A percentile compares a stretch with the other conserved stretches of the same genome.
phyloP scores from a whole-genome alignment of 2,888 invertebrate genomes.

The Luperina nickerlii region DNA sequence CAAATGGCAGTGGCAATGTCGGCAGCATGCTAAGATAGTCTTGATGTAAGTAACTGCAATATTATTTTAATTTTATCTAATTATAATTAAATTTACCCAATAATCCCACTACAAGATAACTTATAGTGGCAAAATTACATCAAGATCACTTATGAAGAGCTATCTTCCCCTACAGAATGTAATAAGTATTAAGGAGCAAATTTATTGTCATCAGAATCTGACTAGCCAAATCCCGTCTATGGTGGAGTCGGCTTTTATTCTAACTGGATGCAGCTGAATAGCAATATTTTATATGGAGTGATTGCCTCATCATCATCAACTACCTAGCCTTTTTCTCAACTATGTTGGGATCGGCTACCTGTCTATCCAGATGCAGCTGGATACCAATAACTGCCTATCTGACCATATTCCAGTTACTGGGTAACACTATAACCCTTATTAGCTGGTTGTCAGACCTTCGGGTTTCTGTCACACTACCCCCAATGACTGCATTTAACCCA shows the following conservation, averaged over 20 bases:
- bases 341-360: no score
- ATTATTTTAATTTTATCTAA: neutral
- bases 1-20: neutral
- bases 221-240: neutral
- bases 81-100: neutral
- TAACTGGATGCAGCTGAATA: neutral
- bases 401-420: no score
- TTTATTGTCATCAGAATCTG: neutral
- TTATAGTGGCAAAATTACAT: neutral
- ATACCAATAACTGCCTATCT: neutral
- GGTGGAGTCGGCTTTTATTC: rapidly evolving
- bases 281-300: neutral
- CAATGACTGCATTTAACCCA: no score
- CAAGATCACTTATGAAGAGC: neutral
- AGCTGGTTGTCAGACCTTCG: no score
- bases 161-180: neutral
- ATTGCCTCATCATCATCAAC: neutral
- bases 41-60: no score
- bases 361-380: no score
- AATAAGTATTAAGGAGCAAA: neutral
- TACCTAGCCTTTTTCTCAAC: neutral
- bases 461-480: no score
- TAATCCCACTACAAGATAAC: neutral
- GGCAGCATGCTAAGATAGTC: neutral
- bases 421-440: no score